phyloP scores from a whole-genome alignment of 2,113 vertebrate genomes.

The Sinocyclocheilus maitianheensis region DNA sequence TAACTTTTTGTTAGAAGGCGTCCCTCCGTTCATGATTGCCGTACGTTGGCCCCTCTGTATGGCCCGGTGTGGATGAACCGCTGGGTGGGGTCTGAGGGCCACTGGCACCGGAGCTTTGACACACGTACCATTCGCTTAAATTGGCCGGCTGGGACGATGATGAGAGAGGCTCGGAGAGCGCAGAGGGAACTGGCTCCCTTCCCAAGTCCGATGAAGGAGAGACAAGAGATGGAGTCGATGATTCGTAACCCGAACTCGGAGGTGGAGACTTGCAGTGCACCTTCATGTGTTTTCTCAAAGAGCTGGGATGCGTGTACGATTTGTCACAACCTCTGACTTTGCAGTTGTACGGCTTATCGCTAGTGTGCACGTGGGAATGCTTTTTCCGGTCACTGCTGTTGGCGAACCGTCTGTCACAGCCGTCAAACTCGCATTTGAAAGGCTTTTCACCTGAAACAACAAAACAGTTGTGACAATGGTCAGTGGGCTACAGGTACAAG shows the following conservation, averaged over 20 bases:
- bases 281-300: constrained; percentile 98
- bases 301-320: constrained; percentile 98
- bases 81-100: constrained; percentile 75
- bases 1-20: constrained; percentile 62
- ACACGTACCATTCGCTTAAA: constrained; percentile 97
- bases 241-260: constrained; percentile 92
- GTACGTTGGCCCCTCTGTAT: constrained; percentile 70
- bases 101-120: constrained; percentile 83
- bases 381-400: constrained; percentile 99
- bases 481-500: not conserved
- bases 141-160: constrained; percentile 83
- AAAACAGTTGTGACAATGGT: constrained; percentile 17
- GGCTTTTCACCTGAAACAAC: constrained; percentile 89
- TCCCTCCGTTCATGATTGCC: constrained; percentile 73
- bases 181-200: constrained; percentile 82
- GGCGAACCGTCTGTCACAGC: constrained; percentile 97
- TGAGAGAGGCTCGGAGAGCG: constrained; percentile 77
- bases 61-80: constrained; percentile 76
- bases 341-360: constrained; percentile 98
- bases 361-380: constrained; percentile 98
- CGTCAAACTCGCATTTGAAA: constrained; percentile 97
- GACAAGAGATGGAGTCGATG: constrained; percentile 87
- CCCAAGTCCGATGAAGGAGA: constrained; percentile 92
- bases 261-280: constrained; percentile 97
- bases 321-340: constrained; percentile 99